A percentile compares a stretch with the other conserved stretches of the same genome.
Evolutionary conservation across 1,140 invertebrate species (phyloP).

Genomic region (Drosophila subobscura): DNA sequence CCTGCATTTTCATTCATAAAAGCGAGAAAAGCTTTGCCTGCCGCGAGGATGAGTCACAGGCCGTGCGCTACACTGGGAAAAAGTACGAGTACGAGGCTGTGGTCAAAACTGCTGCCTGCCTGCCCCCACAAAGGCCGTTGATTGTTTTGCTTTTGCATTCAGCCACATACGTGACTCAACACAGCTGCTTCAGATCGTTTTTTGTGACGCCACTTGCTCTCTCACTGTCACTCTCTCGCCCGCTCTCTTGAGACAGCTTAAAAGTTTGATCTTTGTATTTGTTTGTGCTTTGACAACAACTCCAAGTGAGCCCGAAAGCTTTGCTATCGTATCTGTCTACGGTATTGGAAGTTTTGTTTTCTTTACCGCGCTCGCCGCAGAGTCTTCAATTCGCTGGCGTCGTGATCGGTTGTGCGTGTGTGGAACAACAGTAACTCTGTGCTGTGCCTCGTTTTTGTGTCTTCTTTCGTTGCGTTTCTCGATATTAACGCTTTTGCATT

Average conservation of each 20-base stretch:
- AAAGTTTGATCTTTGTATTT: slow-evolving; percentile 43
- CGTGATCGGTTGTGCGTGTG: slow-evolving; percentile 60
- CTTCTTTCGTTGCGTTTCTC: slow-evolving; percentile 6
- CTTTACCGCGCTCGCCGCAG: slow-evolving; percentile 27
- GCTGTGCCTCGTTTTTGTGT: slow-evolving; percentile 20
- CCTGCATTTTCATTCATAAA: slow-evolving; percentile 72
- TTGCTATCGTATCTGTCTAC: slow-evolving; percentile 28
- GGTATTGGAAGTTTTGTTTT: slow-evolving; percentile 32
- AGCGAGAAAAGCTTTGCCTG: slow-evolving; percentile 59
- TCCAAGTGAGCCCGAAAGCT: slow-evolving; percentile 40
- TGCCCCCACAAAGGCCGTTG: slow-evolving; percentile 4
- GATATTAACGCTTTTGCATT: slow-evolving; percentile 45
- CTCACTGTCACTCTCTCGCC: not conserved
- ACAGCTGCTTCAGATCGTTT: slow-evolving; percentile 27
- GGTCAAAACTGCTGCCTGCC: no score
- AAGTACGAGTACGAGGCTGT: slow-evolving; percentile 21
- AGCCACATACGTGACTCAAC: slow-evolving; percentile 57
- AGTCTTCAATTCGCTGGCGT: slow-evolving; percentile 67
- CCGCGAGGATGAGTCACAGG: slow-evolving; percentile 44
- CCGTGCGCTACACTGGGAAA: slow-evolving; percentile 40
- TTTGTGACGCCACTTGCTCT: slow-evolving; percentile 3
- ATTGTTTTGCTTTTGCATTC: slow-evolving; percentile 28
- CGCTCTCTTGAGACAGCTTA: slow-evolving; percentile 30
- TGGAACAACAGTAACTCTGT: slow-evolving; percentile 6
- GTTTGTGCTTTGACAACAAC: slow-evolving; percentile 17